Evolutionary conservation across 2,888 invertebrate genomes (phyloP).

Genomic region (Petrophora chlorosata): DNA sequence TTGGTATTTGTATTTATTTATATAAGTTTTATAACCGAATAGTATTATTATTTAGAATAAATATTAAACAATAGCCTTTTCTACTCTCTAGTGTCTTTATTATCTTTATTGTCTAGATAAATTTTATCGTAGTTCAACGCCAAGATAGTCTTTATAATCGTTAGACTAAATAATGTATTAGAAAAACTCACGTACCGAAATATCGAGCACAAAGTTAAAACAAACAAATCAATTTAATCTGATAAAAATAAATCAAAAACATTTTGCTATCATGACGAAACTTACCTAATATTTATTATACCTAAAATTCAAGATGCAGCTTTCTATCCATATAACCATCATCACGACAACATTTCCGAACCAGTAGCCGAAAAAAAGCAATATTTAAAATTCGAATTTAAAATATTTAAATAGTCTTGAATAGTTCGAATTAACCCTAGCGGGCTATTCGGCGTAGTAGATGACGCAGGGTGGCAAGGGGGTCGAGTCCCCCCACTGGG

Average conservation of each 20-base stretch:
- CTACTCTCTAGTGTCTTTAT: too few species aligned
- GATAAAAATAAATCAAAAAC: neutral
- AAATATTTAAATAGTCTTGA: slow-evolving; percentile 76
- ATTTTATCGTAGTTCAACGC: too few species aligned
- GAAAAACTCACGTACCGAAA: too few species aligned
- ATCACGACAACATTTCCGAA: neutral
- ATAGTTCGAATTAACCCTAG: slow-evolving; percentile 81
- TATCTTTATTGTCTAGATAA: too few species aligned
- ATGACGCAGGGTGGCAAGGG: slow-evolving; percentile 71
- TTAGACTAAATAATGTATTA: too few species aligned
- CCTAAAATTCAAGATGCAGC: neutral
- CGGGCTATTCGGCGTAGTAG: slow-evolving; percentile 76
- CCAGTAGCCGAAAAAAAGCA: slow-evolving; percentile 21
- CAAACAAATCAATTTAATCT: too few species aligned
- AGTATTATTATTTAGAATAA: too few species aligned
- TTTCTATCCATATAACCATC: neutral
- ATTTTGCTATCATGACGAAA: neutral
- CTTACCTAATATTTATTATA: neutral
- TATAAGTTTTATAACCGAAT: too few species aligned
- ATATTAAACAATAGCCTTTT: too few species aligned
- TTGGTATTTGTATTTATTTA: too few species aligned
- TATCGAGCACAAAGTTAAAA: too few species aligned
- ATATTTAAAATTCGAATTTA: slow-evolving; percentile 54
- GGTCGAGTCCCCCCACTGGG: slow-evolving; percentile 49
- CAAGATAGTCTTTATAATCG: too few species aligned